These are phyloP conservation scores for Listronotus oregonensis DNA, from an alignment of 1,140 invertebrate genomes.

Conservation along the genomic window DNA sequence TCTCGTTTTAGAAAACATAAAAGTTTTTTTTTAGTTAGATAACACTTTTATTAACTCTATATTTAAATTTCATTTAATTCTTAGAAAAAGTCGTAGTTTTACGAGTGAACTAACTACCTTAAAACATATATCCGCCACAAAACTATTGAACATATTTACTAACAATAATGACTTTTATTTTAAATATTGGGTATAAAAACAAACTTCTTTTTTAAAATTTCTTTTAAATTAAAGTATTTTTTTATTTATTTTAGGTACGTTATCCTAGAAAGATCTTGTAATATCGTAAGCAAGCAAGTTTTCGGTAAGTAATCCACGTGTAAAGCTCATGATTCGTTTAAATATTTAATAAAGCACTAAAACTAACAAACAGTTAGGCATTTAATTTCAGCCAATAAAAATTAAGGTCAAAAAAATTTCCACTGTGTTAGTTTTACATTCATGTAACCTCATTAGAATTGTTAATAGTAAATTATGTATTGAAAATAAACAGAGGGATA, in stretches of 20 bases:
- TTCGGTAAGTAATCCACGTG: neutral
- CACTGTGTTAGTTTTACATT: slow-evolving; percentile 29
- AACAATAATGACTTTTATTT: too few relatives aligned
- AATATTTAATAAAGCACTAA: slow-evolving; percentile 10
- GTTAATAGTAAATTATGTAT: slow-evolving; percentile 32
- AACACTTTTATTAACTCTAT: too few relatives aligned
- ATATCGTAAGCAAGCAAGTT: neutral
- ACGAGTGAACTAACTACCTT: too few relatives aligned
- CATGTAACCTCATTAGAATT: slow-evolving; percentile 35
- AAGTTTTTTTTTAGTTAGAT: too few relatives aligned
- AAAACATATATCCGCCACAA: too few relatives aligned
- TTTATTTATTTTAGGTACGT: slow-evolving; percentile 1
- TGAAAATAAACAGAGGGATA: slow-evolving; percentile 18
- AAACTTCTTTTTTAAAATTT: too few relatives aligned
- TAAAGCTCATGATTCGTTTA: neutral
- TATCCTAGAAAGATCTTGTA: neutral
- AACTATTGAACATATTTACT: too few relatives aligned
- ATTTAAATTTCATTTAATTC: too few relatives aligned
- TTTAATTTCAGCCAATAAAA: slow-evolving; percentile 27
- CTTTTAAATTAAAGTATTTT: too few relatives aligned
- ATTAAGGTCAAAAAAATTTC: slow-evolving; percentile 35
- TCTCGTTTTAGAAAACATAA: too few relatives aligned
- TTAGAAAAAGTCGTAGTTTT: too few relatives aligned
- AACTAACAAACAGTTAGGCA: slow-evolving; percentile 8
- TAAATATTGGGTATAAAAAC: too few relatives aligned